A percentile compares a stretch with the other conserved stretches of the same genome.
Evolutionary conservation across 2,888 invertebrate species (phyloP).

Genomic region (Alsophila aescularia): DNA sequence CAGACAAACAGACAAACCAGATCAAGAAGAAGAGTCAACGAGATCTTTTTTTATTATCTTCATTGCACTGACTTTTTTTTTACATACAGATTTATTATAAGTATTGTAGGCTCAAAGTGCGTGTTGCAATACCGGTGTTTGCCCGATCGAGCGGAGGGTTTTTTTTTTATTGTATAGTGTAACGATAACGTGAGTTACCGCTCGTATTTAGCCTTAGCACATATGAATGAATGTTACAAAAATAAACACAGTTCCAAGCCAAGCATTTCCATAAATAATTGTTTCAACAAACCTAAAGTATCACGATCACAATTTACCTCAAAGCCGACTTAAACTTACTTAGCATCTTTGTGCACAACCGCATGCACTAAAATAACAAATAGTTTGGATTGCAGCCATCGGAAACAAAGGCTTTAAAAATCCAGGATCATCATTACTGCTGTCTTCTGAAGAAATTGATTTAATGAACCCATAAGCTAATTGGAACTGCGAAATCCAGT

Average conservation of each 20-base stretch:
- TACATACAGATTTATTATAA: no score
- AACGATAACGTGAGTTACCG: no score
- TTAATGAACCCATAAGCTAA: conserved; percentile 79
- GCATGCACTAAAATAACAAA: conserved; percentile 69
- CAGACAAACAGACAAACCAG: no score
- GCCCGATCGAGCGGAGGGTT: no score
- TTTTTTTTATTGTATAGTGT: no score
- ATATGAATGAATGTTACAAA: no score
- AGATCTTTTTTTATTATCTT: no score
- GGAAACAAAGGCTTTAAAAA: conserved; percentile 69
- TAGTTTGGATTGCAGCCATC: conserved; percentile 76
- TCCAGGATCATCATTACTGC: conserved; percentile 63
- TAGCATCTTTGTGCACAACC: conserved; percentile 29
- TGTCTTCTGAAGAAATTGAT: conserved; percentile 71
- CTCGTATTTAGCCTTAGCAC: no score
- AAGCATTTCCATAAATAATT: conserved; percentile 1
- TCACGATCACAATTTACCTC: conserved; percentile 2
- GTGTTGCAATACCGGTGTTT: no score
- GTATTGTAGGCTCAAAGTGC: no score
- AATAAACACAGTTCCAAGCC: not conserved
- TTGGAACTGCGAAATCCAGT: conserved; percentile 73
- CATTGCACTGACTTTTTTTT: no score
- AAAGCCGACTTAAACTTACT: conserved; percentile 30
- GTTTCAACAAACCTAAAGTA: conserved; percentile 4
- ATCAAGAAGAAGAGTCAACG: no score